Conservation (phyloP, 1,140 invertebrate species). For the Calephelis virginiensis region DNA sequence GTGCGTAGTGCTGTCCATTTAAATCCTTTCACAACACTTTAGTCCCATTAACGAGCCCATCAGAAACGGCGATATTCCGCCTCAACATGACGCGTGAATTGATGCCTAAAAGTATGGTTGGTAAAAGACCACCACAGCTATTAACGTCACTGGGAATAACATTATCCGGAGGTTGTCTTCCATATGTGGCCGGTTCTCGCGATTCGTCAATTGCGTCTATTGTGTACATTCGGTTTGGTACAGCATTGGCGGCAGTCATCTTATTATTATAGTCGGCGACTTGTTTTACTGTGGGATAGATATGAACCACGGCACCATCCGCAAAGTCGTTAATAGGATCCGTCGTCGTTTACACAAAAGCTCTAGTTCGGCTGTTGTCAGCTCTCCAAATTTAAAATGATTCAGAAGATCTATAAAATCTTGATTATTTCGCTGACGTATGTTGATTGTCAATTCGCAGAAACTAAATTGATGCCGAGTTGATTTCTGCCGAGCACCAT, state of each 20-base stretch:
- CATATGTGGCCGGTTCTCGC: too few relatives aligned
- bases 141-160: conserved; percentile 33
- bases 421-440: conserved; percentile 29
- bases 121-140: conserved; percentile 32
- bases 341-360: conserved; percentile 27
- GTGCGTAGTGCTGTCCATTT: too few relatives aligned
- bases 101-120: conserved; percentile 22
- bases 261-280: too few relatives aligned
- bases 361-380: conserved; percentile 27
- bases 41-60: too few relatives aligned
- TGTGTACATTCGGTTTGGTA: too few relatives aligned
- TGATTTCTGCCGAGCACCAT: conserved; percentile 22
- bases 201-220: too few relatives aligned
- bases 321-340: conserved; percentile 31
- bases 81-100: conserved; percentile 34
- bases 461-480: conserved; percentile 29
- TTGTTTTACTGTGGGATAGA: too few relatives aligned
- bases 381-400: conserved; percentile 30
- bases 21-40: too few relatives aligned
- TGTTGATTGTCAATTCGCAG: conserved; percentile 26
- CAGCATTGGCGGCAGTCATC: too few relatives aligned
- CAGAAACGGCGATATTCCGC: conserved; percentile 28
- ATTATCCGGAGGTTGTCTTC: too few relatives aligned
- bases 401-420: conserved; percentile 38
- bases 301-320: conserved; percentile 34